Conservation (phyloP, 1,140 invertebrate genomes). For the Pseudachorutes palmiensis region DNA sequence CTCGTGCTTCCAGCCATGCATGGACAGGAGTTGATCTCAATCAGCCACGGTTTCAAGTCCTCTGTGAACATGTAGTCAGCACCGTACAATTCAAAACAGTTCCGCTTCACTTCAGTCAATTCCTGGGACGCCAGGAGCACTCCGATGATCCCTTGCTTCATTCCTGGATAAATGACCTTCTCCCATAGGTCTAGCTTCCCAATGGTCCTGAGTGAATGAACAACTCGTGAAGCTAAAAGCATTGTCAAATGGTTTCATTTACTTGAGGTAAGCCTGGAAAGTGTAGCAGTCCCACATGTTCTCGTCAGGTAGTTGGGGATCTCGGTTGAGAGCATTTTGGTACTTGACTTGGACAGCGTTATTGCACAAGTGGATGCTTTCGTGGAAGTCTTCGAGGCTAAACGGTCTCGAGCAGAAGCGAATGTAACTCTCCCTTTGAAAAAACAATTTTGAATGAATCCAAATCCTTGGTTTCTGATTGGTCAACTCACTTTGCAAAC, state of each 20-base stretch:
- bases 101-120: constrained; percentile 69
- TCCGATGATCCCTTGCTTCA: constrained; percentile 78
- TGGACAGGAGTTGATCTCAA: constrained; percentile 91
- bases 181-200: constrained; percentile 68
- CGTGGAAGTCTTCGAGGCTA: constrained; percentile 78
- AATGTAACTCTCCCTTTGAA: constrained; percentile 82
- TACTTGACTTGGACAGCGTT: constrained; percentile 89
- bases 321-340: constrained; percentile 60
- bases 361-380: constrained; percentile 87
- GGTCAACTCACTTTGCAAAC: constrained; percentile 70
- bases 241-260: background rate
- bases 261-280: constrained; percentile 61
- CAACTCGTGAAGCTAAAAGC: background rate
- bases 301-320: constrained; percentile 60
- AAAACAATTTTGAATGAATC: too few species aligned
- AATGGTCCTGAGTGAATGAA: constrained; percentile 42
- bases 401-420: constrained; percentile 88
- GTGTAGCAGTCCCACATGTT: constrained; percentile 80
- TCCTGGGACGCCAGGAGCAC: constrained; percentile 74
- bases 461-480: background rate
- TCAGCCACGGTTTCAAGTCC: constrained; percentile 80
- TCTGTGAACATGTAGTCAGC: constrained; percentile 87
- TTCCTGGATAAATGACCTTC: constrained; percentile 71
- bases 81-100: constrained; percentile 86
- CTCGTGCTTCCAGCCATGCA: constrained; percentile 80